phyloP scores from a whole-genome alignment of 2,888 invertebrate genomes.

The Drosophila anceps region DNA sequence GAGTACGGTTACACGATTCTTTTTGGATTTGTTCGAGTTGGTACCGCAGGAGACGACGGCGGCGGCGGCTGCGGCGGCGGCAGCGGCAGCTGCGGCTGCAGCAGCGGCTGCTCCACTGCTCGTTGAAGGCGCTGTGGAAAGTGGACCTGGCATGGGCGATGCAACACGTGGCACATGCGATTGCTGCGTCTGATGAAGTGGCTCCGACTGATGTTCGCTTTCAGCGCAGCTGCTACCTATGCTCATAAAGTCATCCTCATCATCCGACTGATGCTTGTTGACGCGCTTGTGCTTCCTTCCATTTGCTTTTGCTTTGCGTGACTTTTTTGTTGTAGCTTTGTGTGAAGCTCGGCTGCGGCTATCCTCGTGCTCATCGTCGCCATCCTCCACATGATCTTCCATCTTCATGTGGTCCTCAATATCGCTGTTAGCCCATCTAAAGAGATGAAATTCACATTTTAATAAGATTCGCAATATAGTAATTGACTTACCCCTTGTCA shows the following conservation, averaged over 20 bases:
- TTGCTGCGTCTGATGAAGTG: conserved; percentile 20
- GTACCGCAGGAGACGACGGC: conserved; percentile 15
- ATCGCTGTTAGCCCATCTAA: conserved; percentile 49
- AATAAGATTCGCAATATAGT: neutral
- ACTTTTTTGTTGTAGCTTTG: conserved; percentile 54
- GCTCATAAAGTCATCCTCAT: conserved; percentile 79
- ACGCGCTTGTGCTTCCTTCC: conserved; percentile 46
- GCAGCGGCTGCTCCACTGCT: conserved; percentile 52
- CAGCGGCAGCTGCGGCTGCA: conserved; percentile 24
- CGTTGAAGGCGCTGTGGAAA: conserved; percentile 60
- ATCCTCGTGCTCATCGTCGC: conserved; percentile 68
- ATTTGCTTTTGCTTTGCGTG: conserved; percentile 51
- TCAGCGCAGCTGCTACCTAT: conserved; percentile 70
- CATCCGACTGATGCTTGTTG: conserved; percentile 44
- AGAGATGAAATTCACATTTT: neutral
- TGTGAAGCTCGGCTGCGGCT: conserved; percentile 53
- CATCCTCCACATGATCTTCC: conserved; percentile 46
- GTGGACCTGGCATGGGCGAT: conserved; percentile 13
- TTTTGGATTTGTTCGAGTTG: conserved; percentile 65
- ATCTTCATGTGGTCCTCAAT: conserved; percentile 47
- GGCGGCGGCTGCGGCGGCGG: too few species aligned
- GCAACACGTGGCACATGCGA: conserved; percentile 12
- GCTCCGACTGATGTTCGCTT: conserved; percentile 39
- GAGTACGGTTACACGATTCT: conserved; percentile 84
- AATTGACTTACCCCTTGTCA: conserved; percentile 36